Conservation (phyloP, 2,888 invertebrate species). For the Ganaspis brasiliensis region DNA sequence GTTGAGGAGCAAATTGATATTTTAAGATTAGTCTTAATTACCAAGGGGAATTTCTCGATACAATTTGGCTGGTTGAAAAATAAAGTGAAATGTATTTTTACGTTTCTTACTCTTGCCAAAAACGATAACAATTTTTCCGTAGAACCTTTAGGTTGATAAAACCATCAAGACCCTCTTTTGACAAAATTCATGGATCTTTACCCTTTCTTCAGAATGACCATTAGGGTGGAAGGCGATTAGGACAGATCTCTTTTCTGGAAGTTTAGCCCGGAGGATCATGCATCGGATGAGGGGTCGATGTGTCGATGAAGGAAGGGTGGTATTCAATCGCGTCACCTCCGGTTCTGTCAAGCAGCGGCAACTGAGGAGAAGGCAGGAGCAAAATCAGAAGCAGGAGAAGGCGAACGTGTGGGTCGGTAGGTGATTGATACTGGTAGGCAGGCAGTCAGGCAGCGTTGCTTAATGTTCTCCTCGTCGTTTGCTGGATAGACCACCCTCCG, state of each 20-base stretch:
- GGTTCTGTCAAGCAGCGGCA: slow-evolving; percentile 68
- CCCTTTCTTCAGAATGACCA: slow-evolving; percentile 13
- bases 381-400: not conserved
- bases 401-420: slow-evolving; percentile 63
- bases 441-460: slow-evolving; percentile 73
- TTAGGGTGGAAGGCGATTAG: slow-evolving; percentile 28
- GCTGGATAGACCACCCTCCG: slow-evolving; percentile 63
- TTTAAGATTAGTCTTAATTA: no score
- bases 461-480: slow-evolving; percentile 69
- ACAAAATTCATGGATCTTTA: not conserved
- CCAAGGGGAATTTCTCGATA: no score
- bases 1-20: no score
- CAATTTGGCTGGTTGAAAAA: no score
- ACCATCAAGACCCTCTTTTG: not conserved
- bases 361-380: slow-evolving; percentile 22
- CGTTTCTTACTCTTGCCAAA: no score
- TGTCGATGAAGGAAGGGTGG: slow-evolving; percentile 59
- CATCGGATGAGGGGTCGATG: not conserved
- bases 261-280: slow-evolving; percentile 10
- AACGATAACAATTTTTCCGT: no score
- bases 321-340: slow-evolving; percentile 75
- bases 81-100: no score
- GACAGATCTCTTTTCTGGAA: slow-evolving; percentile 34
- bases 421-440: slow-evolving; percentile 75
- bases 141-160: no score